These are phyloP conservation scores for Macquaria australasica DNA, from an alignment of 2,113 vertebrate species.

Conservation along the genomic window DNA sequence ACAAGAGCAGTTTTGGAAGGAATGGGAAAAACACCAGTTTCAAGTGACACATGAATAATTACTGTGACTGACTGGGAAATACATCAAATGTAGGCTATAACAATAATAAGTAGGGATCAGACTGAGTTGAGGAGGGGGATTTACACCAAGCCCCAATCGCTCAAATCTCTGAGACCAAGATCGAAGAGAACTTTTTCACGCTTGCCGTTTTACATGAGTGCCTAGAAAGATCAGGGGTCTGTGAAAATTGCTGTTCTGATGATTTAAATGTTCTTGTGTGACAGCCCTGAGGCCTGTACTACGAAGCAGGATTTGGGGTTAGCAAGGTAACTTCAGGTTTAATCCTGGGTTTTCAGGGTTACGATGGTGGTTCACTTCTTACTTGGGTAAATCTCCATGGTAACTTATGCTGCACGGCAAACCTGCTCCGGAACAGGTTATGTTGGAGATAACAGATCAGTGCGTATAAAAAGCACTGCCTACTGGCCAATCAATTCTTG, in stretches of 20 bases:
- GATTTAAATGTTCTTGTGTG: neutral
- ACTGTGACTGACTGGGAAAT: neutral
- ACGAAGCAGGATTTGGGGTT: too few relatives aligned
- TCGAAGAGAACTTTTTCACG: neutral
- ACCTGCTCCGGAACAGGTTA: too few relatives aligned
- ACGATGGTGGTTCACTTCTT: too few relatives aligned
- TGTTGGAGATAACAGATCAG: too few relatives aligned
- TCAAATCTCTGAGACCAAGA: neutral
- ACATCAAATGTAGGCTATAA: neutral
- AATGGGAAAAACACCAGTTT: neutral
- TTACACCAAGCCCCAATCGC: neutral
- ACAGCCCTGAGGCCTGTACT: neutral
- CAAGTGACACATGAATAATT: neutral
- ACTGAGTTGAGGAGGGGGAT: neutral
- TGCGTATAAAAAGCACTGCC: too few relatives aligned
- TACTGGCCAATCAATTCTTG: too few relatives aligned
- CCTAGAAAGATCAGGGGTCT: neutral
- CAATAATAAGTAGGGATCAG: neutral
- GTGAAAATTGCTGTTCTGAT: neutral
- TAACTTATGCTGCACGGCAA: too few relatives aligned
- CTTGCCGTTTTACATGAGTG: neutral
- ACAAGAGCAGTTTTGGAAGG: neutral
- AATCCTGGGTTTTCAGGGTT: too few relatives aligned
- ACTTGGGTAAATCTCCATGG: too few relatives aligned
- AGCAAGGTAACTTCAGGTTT: too few relatives aligned